Base-by-base conservation (phyloP, 2,888 invertebrate species). In the Eledone cirrhosa region DNA sequence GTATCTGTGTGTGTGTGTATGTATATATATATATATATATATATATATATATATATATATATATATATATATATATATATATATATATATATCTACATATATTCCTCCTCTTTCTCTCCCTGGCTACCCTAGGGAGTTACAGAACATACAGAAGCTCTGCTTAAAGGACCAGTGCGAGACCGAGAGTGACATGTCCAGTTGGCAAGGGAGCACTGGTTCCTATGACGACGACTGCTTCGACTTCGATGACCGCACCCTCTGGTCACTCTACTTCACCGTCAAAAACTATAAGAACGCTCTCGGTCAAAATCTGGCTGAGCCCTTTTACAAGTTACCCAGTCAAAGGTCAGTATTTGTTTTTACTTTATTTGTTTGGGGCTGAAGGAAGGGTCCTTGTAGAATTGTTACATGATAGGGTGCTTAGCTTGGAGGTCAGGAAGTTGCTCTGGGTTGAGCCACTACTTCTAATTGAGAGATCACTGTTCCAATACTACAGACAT, bases 311-410 rank as follows among this genome's bases (percentile, higher is more conserved):
- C 92, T 98, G 88, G 95, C 96, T 41, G 97, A 98, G 88, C 96
- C 97, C 0, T 96, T 99, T 91, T 95, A 96, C 94, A 95, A 96
- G 87, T 92, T 99, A 80, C 99, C 99, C 0, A 96, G 96, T 13
- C 90, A 89, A 87, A 90, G 90, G 91, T 91, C 79, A 53, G 81
- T 81, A 16, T 47, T 33, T 47, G 24, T 76, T 48, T 24, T 76
- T 14, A 27, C 27, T 7, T n/a, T 69, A 16, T 69, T 31, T 33
- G 5, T 27, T 1, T 8, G 11, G 14, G 2, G 7, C 59, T 1
- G 0, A n/a, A 4, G 19, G 11, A 59, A 59, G 4, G 11, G 4
- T 59, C 5, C n/a, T 59, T 59, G 19, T 2, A 5, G 4, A 59
- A 5, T 11, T 11, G 5, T 59, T n/a, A n/a, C 2, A n/a, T n/a